Evolutionary conservation across 1,140 invertebrate genomes (phyloP), one percentile per base, ranked within the genome.

Genomic region (Spodoptera litura): DNA sequence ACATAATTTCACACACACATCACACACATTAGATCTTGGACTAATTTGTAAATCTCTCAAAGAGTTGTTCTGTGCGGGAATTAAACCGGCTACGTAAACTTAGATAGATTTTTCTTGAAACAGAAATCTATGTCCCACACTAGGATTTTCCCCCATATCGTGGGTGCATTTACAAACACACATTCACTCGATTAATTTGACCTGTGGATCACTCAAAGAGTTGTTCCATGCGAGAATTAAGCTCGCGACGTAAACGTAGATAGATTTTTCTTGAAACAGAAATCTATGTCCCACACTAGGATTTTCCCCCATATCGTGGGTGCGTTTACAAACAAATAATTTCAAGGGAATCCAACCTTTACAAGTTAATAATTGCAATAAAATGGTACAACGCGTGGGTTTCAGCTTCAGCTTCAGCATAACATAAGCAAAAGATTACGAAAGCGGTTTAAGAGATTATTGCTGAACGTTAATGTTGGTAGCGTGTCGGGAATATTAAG

Each of bases 381-480:
- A 58, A 25, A 20, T 25, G 15, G 15, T 27, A 8, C 6, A 59
- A 12, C 25, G n/a, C 31, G 25, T 11, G 58, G 27, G 27, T 15
- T 31, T 25, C 15, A 59, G 11, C 58, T 58, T 27, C 56, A 31
- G 25, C 10, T 25, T 10, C 8, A 58, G 27, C 27, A 13, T 31
- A 76, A 74, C 15, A 74, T 35, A 71, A 80, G 78, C 72, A 80
- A 80, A 80, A 75, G 81, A 61, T 59, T 31, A 59, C 53, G 44
- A 51, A 31, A 77, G 44, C 49, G 68, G 66, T 51, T 78, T 49
- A 61, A 51, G 35, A 58, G 71, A 74, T 74, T 74, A 74, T 49
- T 11, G 15, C 58, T 27, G 27, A 12, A 10, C 11, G 58, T 58
- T 58, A 58, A 59, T 59, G 58, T 59, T 31, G 3, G 3, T 25